Base-by-base conservation (phyloP, 1,140 invertebrate genomes). In the Trinorchestia longiramus region DNA sequence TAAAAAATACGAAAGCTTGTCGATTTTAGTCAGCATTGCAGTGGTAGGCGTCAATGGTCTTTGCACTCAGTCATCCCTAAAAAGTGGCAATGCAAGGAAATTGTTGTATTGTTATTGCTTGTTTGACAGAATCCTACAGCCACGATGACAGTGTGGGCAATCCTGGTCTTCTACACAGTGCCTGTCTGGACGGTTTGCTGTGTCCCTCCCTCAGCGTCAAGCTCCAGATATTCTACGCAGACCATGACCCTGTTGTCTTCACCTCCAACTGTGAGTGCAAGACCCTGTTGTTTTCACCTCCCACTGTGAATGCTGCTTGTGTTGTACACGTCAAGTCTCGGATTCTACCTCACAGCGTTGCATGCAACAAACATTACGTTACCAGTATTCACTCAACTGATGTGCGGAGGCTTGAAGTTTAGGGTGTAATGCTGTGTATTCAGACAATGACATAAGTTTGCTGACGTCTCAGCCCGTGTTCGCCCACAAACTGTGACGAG, bases 101-200 rank as follows among this genome's bases (percentile, higher is more conserved):
- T 19, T 23, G 28, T 36, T 36, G 36, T 36, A 3, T 11, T 77
- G 36, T 36, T 23, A 77, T 77, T 36, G 28, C 23, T 41, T 90
- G 43, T 3, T 41, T 96, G 95, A 88, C 96, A 97, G 97, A 92
- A 92, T 95, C 95, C 42, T 97, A 97, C 47, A 90, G 95, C 23
- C 96, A 96, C 91, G 95, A 96, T 90, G 97, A 97, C 95, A 96
- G 96, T 43, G 95, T 96, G 6, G 96, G 96, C 8, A 97, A 97
- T 62, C 97, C 97, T 40, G 97, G 97, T 0, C 95, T 97, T 40
- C 92, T 97, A n/a, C 96, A 96, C 92, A 97, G 97, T 57, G 95
- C 96, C 0, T 96, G 96, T 91, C 57, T 97, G 19, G 97, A 97
- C 88, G 92, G 96, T 28, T 94, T 95, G 41, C 87, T 96, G 62